These are phyloP conservation scores for Balaenoptera acutorostrata DNA, from an alignment of 2,113 vertebrate genomes.

Conservation along the genomic window DNA sequence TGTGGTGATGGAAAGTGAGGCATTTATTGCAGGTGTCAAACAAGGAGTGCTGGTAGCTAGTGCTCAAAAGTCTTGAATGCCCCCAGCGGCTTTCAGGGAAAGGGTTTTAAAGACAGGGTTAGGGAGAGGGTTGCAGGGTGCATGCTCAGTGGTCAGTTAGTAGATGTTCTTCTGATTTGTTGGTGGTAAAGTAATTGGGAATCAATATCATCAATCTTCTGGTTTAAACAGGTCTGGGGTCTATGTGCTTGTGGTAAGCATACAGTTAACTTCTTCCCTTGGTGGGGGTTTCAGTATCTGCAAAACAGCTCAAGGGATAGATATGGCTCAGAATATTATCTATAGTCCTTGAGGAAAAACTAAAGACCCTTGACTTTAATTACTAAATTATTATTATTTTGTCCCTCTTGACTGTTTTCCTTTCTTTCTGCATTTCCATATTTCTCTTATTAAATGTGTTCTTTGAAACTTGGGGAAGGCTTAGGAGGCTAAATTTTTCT, in stretches of 20 bases:
- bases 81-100: neutral
- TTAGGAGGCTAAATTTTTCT: neutral
- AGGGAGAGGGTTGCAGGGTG: neutral
- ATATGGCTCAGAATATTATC: neutral
- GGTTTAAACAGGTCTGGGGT: neutral
- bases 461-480: neutral
- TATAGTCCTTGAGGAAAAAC: neutral
- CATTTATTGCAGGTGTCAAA: neutral
- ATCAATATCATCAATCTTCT: neutral
- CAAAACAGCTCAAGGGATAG: neutral
- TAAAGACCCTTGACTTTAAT: neutral
- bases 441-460: neutral
- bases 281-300: neutral
- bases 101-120: neutral
- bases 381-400: neutral
- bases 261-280: neutral
- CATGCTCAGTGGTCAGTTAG: neutral
- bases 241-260: neutral
- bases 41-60: neutral
- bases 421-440: neutral
- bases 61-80: neutral
- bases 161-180: neutral
- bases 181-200: neutral
- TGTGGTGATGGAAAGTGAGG: neutral
- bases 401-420: neutral